phyloP scores from a whole-genome alignment of 2,113 vertebrate genomes.

The Shinisaurus crocodilurus region DNA sequence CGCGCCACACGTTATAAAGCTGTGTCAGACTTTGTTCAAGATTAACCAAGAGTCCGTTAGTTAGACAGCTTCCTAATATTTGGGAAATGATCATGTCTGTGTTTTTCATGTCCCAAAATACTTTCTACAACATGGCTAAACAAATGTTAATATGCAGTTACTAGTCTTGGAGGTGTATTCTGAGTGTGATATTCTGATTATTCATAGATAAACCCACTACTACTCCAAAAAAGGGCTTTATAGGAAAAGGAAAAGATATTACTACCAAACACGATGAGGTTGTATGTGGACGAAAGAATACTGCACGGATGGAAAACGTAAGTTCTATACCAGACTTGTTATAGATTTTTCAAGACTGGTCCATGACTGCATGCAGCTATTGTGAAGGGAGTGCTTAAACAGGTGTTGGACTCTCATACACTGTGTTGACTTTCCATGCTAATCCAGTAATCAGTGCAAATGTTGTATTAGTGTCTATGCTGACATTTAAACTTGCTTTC shows the following conservation, averaged over 20 bases:
- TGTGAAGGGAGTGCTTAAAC: neutral
- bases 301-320: conserved; percentile 97
- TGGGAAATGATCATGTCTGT: neutral
- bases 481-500: neutral
- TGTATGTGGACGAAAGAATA: conserved; percentile 95
- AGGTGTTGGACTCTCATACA: neutral
- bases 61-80: neutral
- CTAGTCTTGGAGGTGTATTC: neutral
- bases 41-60: neutral
- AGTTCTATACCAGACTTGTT: conserved; percentile 58
- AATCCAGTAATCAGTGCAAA: neutral
- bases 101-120: neutral
- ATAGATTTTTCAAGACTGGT: neutral
- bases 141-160: neutral
- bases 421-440: neutral
- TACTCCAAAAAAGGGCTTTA: conserved; percentile 89
- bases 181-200: neutral
- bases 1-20: neutral
- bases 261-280: conserved; percentile 97
- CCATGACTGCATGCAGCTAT: neutral
- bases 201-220: conserved; percentile 89
- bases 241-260: conserved; percentile 96
- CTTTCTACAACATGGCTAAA: neutral
- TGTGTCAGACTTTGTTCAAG: conserved; percentile 8
- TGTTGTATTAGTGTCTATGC: neutral